Percentiles rank a stretch among this genome's conserved stretches.
Evolutionary conservation across 2,797 vertebrate species (phyloP).

Genomic region (Ctenochaetus hawaiiensis): DNA sequence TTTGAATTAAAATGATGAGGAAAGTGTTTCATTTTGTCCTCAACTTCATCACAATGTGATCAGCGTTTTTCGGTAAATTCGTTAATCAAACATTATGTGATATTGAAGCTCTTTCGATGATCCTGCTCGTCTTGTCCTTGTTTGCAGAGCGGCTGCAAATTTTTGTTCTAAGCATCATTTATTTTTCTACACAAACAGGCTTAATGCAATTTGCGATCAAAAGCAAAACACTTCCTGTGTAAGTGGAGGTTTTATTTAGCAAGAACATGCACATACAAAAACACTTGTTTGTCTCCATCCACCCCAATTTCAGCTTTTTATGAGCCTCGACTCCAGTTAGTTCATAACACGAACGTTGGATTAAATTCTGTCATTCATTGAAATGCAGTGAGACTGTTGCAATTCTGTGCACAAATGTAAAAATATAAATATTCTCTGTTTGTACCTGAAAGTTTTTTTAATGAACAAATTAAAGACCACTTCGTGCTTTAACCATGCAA

Average conservation of each 20-base stretch:
- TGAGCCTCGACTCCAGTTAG: too few species aligned
- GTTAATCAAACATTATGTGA: neutral
- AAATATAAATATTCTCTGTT: neutral
- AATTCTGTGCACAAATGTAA: neutral
- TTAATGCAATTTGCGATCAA: neutral
- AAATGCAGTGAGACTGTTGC: too few species aligned
- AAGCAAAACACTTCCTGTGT: neutral
- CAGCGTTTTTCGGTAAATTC: neutral
- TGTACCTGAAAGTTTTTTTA: too few species aligned
- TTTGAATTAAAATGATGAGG: neutral
- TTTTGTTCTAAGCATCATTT: neutral
- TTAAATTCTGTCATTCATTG: too few species aligned
- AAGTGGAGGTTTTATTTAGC: too few species aligned
- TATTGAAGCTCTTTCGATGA: neutral
- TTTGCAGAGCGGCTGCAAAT: neutral
- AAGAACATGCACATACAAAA: neutral
- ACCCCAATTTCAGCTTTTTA: too few species aligned
- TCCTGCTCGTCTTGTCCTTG: neutral
- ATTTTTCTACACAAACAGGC: neutral
- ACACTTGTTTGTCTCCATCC: too few species aligned
- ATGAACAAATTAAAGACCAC: too few species aligned
- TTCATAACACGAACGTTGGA: too few species aligned
- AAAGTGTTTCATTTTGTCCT: neutral
- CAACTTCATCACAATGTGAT: neutral
- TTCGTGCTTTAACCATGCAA: too few species aligned